Evolutionary conservation across 2,888 invertebrate species (phyloP).

Genomic region (Sericinus montela): DNA sequence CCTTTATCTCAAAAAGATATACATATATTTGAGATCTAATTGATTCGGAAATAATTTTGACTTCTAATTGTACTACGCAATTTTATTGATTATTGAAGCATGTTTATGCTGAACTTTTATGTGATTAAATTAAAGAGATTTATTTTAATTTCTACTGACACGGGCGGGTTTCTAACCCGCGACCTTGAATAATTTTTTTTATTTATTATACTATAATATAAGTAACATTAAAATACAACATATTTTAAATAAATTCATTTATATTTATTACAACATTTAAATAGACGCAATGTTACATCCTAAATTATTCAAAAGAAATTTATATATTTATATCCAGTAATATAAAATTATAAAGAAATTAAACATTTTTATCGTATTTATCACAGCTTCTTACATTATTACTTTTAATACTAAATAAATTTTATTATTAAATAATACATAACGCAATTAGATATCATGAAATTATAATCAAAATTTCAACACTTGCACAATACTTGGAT

Average conservation of each 20-base stretch:
- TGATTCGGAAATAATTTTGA: too few relatives aligned
- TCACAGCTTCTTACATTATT: constrained; percentile 52
- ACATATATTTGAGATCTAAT: too few relatives aligned
- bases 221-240: background rate
- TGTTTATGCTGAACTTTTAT: too few relatives aligned
- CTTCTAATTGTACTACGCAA: too few relatives aligned
- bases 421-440: constrained; percentile 4
- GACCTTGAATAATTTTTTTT: too few relatives aligned
- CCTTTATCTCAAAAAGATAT: too few relatives aligned
- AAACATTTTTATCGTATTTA: constrained; percentile 36
- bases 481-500: constrained; percentile 4
- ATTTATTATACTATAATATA: background rate
- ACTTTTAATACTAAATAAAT: constrained; percentile 11
- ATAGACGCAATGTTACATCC: constrained; percentile 5
- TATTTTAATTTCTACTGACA: too few relatives aligned
- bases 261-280: constrained; percentile 21
- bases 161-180: too few relatives aligned
- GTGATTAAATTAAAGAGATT: too few relatives aligned
- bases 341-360: constrained; percentile 5
- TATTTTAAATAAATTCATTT: background rate
- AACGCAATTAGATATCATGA: background rate
- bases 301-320: too few relatives aligned
- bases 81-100: too few relatives aligned
- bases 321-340: constrained; percentile 4
- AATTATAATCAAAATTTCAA: constrained; percentile 8